These are phyloP conservation scores for Megaceryle torquata DNA, from an alignment of 2,113 vertebrate genomes.

Conservation along the genomic window DNA sequence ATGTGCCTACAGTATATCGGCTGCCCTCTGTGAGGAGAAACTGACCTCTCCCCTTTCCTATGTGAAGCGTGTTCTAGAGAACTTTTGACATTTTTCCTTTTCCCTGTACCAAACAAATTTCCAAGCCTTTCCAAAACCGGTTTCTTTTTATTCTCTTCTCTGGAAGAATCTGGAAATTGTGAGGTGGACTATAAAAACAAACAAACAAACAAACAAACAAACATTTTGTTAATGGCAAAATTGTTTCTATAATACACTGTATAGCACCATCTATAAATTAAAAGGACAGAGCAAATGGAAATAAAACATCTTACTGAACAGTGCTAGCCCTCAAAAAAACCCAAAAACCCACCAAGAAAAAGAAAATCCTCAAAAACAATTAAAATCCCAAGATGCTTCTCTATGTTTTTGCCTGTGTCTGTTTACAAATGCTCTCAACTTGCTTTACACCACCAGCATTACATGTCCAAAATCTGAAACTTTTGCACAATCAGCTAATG, in stretches of 20 bases:
- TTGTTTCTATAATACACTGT: background rate
- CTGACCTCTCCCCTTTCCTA: slow-evolving; percentile 22
- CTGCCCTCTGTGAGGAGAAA: background rate
- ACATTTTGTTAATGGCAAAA: background rate
- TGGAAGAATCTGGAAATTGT: slow-evolving; percentile 63
- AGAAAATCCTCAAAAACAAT: background rate
- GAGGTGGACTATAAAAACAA: slow-evolving; percentile 72
- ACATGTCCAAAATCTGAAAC: background rate
- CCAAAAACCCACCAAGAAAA: background rate
- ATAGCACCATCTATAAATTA: background rate
- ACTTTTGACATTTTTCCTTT: slow-evolving; percentile 66
- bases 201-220: background rate
- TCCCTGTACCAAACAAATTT: slow-evolving; percentile 74
- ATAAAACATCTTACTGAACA: background rate
- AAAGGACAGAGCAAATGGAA: background rate
- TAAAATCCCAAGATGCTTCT: background rate
- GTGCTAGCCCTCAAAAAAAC: background rate
- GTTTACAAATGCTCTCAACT: background rate
- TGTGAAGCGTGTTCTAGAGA: slow-evolving; percentile 46
- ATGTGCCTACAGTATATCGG: background rate
- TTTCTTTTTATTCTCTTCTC: slow-evolving; percentile 77
- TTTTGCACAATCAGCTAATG: background rate
- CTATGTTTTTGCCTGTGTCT: background rate
- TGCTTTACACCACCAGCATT: background rate
- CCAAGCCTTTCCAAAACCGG: slow-evolving; percentile 79